Evolutionary conservation across 1,140 invertebrate genomes (phyloP).

Genomic region (Globodera ellingtonae): DNA sequence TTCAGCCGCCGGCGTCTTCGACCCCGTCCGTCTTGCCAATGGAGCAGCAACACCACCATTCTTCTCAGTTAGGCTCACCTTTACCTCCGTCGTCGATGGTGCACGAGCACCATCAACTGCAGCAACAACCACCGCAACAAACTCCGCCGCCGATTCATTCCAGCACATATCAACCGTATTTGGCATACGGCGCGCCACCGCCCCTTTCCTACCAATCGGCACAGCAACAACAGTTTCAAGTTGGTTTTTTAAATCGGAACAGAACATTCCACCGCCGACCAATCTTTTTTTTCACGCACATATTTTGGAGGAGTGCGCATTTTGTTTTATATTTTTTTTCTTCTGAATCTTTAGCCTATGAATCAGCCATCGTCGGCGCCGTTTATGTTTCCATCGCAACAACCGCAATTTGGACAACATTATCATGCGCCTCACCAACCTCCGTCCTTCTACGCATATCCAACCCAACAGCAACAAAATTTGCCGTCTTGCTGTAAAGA

Average conservation of each 20-base stretch:
- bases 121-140: conserved; percentile 7
- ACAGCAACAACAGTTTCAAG: conserved; percentile 20
- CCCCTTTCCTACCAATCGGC: conserved; percentile 3
- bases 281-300: no score
- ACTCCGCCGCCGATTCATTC: conserved; percentile 43
- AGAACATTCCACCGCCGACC: no score
- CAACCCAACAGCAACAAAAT: not conserved
- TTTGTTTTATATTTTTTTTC: conserved; percentile 20
- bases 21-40: not conserved
- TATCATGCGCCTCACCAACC: not conserved
- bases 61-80: not conserved
- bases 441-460: conserved; percentile 14
- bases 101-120: not conserved
- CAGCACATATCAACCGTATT: conserved; percentile 51
- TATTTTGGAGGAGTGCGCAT: no score
- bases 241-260: not conserved
- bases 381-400: not conserved
- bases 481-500: not conserved
- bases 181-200: conserved; percentile 53
- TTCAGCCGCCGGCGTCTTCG: no score
- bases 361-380: not conserved
- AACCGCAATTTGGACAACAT: conserved; percentile 18
- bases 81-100: not conserved
- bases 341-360: not conserved
- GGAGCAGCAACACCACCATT: not conserved